Evolutionary conservation across 2,797 vertebrate species (phyloP).

Genomic region (Xenentodon cancila): DNA sequence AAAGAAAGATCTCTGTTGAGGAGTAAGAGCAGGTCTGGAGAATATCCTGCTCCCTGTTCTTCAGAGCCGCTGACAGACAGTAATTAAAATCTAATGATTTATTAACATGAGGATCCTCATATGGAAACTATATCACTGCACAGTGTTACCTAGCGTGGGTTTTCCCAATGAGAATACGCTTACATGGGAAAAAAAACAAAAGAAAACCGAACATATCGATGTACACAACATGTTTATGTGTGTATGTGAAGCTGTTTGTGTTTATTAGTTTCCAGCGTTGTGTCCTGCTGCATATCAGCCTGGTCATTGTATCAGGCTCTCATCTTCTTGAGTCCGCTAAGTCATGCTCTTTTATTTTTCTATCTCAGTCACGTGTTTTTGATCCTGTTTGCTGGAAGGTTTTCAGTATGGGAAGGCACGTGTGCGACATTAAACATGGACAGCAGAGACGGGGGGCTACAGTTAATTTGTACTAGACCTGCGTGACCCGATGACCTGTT

Average conservation of each 20-base stretch:
- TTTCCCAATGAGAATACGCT: constrained; percentile 74
- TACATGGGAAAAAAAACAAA: constrained; percentile 51
- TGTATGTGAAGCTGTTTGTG: constrained; percentile 5
- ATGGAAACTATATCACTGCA: constrained; percentile 80
- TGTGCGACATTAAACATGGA: constrained; percentile 8
- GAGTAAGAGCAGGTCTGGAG: constrained; percentile 75
- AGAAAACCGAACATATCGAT: constrained; percentile 41
- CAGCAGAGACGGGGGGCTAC: background rate
- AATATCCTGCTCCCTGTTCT: constrained; percentile 75
- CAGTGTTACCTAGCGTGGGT: constrained; percentile 37
- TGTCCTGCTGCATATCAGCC: constrained; percentile 50
- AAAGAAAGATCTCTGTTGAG: constrained; percentile 43
- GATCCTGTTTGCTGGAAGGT: background rate
- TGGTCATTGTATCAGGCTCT: constrained; percentile 60
- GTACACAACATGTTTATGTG: background rate
- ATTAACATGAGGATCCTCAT: constrained; percentile 72
- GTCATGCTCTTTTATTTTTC: background rate
- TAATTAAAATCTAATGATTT: constrained; percentile 87
- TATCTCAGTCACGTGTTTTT: background rate
- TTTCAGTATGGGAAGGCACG: background rate
- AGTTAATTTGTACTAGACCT: background rate
- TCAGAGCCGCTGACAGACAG: constrained; percentile 78
- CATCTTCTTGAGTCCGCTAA: background rate
- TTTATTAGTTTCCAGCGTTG: constrained; percentile 24
- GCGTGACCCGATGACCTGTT: constrained; percentile 19